These are phyloP conservation scores for Esox masquinongy DNA, from an alignment of 2,797 vertebrate species.

Conservation along the genomic window DNA sequence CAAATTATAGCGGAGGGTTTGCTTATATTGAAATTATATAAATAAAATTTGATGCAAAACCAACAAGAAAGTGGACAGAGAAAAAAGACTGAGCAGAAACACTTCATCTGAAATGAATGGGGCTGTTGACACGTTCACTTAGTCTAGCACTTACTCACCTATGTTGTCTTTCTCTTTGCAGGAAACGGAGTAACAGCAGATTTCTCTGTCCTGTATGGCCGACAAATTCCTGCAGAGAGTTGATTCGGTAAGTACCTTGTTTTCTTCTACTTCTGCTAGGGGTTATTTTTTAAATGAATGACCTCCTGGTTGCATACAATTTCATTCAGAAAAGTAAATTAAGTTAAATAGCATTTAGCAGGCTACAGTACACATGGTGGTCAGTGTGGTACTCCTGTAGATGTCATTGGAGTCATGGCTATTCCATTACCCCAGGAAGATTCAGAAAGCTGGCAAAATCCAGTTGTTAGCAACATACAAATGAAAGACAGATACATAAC, in stretches of 20 bases:
- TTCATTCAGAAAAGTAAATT: neutral
- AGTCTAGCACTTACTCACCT: slow-evolving; percentile 67
- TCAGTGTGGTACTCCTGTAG: neutral
- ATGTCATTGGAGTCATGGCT: neutral
- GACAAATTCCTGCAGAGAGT: slow-evolving; percentile 76
- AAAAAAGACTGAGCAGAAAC: neutral
- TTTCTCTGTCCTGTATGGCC: slow-evolving; percentile 86
- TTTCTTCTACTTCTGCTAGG: neutral
- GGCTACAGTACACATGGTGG: neutral
- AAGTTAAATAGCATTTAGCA: neutral
- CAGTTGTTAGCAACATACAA: neutral
- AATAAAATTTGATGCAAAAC: no score
- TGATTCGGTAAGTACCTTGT: neutral
- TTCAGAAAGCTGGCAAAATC: neutral
- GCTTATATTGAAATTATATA: no score
- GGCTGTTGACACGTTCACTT: neutral
- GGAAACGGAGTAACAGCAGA: slow-evolving; percentile 91
- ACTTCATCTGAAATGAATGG: neutral
- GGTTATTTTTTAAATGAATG: neutral
- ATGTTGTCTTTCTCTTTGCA: slow-evolving; percentile 97
- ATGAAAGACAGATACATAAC: neutral
- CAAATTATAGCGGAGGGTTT: neutral
- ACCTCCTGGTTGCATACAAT: neutral
- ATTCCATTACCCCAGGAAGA: neutral
- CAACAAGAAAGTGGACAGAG: neutral